phyloP scores from a whole-genome alignment of 2,888 invertebrate genomes.

The Heteromyza rotundicornis region DNA sequence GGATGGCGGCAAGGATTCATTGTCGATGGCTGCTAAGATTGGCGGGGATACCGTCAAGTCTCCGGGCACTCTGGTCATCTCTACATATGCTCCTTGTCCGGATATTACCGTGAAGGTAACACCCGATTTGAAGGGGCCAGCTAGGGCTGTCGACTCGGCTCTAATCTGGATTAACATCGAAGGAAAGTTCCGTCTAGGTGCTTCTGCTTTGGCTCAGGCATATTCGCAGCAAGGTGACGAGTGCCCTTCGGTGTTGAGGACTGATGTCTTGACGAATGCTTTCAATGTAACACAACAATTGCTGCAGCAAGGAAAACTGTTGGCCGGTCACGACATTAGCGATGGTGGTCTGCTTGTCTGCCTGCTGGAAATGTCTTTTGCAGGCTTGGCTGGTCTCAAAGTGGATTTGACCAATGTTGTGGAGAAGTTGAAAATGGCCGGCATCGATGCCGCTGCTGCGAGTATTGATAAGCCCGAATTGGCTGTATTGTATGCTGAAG shows the following conservation, averaged over 20 bases:
- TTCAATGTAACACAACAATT: slow-evolving; percentile 86
- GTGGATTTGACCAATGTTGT: slow-evolving; percentile 68
- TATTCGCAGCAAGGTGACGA: slow-evolving; percentile 82
- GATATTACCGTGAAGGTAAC: slow-evolving; percentile 85
- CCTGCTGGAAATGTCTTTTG: slow-evolving; percentile 95
- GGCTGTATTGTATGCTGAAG: slow-evolving; percentile 81
- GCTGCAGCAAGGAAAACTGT: slow-evolving; percentile 66
- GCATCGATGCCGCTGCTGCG: slow-evolving; percentile 42
- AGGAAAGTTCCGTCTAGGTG: slow-evolving; percentile 81
- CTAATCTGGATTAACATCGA: slow-evolving; percentile 83
- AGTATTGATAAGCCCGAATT: slow-evolving; percentile 65
- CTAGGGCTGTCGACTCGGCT: slow-evolving; percentile 66
- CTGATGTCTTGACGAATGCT: slow-evolving; percentile 71
- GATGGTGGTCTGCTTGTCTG: slow-evolving; percentile 94
- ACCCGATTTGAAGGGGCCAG: slow-evolving; percentile 84
- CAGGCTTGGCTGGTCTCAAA: slow-evolving; percentile 81
- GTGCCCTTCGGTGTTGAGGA: slow-evolving; percentile 80
- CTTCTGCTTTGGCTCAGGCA: slow-evolving; percentile 91
- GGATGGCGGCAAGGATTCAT: slow-evolving; percentile 96
- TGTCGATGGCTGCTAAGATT: slow-evolving; percentile 95
- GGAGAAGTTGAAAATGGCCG: slow-evolving; percentile 29
- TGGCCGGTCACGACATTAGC: slow-evolving; percentile 94
- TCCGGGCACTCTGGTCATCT: slow-evolving; percentile 92
- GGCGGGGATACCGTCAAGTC: slow-evolving; percentile 73
- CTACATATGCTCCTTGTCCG: slow-evolving; percentile 93